A percentile compares a stretch with the other conserved stretches of the same genome.
phyloP scores from a whole-genome alignment of 2,888 invertebrate genomes.

The Timema cristinae region DNA sequence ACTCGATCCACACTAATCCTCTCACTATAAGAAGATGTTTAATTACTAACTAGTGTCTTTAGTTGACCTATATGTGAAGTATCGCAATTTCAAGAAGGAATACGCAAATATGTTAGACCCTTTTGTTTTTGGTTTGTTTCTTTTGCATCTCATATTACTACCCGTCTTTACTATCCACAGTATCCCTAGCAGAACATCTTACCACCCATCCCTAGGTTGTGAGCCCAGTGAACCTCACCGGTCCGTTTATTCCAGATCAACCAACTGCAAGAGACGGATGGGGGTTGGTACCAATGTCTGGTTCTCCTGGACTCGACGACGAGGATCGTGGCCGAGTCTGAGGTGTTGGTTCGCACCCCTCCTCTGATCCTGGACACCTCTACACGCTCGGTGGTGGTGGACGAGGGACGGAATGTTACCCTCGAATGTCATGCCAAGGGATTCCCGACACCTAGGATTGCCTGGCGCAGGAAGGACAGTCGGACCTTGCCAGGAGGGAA shows the following conservation, averaged over 20 bases:
- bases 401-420: neutral
- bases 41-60: no score
- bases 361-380: conserved; percentile 3
- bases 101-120: no score
- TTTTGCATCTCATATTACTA: no score
- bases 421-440: conserved; percentile 6
- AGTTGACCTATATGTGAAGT: no score
- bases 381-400: neutral
- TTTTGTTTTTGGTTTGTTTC: no score
- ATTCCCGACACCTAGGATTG: neutral
- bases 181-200: no score
- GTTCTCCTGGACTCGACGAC: conserved; percentile 5
- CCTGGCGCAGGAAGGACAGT: conserved; percentile 10
- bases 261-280: conserved; percentile 9
- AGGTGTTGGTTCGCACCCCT: neutral
- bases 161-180: no score
- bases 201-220: no score
- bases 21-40: no score
- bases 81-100: no score
- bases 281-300: conserved; percentile 3
- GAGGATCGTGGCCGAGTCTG: neutral
- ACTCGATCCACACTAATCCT: no score
- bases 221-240: no score
- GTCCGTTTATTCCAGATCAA: neutral
- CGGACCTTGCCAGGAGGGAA: neutral